Evolutionary conservation across 2,888 invertebrate species (phyloP).

Genomic region (Troides oblongomaculatus): DNA sequence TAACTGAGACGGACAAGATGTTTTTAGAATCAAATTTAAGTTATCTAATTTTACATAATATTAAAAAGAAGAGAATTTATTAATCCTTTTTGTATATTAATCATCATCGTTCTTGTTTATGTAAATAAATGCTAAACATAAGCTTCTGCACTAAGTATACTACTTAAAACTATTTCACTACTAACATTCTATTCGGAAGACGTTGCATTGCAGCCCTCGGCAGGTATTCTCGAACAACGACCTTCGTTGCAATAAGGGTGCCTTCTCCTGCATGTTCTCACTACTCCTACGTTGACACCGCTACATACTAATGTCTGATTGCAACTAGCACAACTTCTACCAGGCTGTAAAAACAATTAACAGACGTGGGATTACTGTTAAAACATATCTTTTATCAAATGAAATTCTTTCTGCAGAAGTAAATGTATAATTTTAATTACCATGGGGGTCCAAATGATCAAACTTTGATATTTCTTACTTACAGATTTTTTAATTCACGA

Average conservation of each 20-base stretch:
- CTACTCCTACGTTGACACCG: constrained; percentile 8
- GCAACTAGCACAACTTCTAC: constrained; percentile 19
- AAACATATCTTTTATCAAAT: not conserved
- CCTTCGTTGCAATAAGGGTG: constrained; percentile 21
- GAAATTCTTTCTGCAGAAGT: too few relatives aligned
- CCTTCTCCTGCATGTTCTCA: constrained; percentile 1
- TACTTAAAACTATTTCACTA: not conserved
- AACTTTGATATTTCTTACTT: too few relatives aligned
- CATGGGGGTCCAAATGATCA: too few relatives aligned
- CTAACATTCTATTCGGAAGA: constrained; percentile 10
- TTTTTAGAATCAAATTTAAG: too few relatives aligned
- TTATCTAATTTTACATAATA: too few relatives aligned
- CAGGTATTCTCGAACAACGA: constrained; percentile 7
- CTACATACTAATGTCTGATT: constrained; percentile 18
- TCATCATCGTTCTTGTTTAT: too few relatives aligned
- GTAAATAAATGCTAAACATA: too few relatives aligned
- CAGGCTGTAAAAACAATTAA: constrained; percentile 16
- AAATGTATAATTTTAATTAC: too few relatives aligned
- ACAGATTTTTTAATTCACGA: too few relatives aligned
- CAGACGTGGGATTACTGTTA: not conserved
- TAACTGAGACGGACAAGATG: too few relatives aligned
- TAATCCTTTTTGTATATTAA: too few relatives aligned
- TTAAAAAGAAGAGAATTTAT: not conserved
- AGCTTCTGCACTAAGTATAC: not conserved
- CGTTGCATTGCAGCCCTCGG: constrained; percentile 7